Evolutionary conservation across 2,888 invertebrate genomes (phyloP).

Genomic region (Thumatha senex): DNA sequence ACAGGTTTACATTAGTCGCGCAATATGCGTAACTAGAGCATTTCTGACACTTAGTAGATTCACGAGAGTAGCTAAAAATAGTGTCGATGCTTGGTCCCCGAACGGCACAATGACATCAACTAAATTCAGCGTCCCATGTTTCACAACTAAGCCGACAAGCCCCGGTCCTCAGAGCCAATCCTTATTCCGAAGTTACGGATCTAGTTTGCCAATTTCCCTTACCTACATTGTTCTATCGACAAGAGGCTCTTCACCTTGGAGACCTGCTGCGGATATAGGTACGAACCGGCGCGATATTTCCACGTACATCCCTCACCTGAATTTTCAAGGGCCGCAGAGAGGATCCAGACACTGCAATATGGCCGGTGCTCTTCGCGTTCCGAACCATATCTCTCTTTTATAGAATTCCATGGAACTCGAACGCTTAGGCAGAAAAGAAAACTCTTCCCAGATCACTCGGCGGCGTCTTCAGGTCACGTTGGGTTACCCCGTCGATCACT

Average conservation of each 20-base stretch:
- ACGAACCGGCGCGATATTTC: conserved; percentile 74
- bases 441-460: conserved; percentile 70
- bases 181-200: conserved; percentile 87
- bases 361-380: conserved; percentile 60
- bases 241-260: conserved; percentile 88
- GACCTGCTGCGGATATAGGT: conserved; percentile 90
- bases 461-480: conserved; percentile 64
- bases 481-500: conserved; percentile 60
- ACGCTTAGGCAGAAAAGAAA: conserved; percentile 52
- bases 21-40: conserved; percentile 41
- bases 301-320: conserved; percentile 57
- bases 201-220: conserved; percentile 88
- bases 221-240: conserved; percentile 85
- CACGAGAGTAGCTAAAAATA: conserved; percentile 42
- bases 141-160: conserved; percentile 80
- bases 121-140: conserved; percentile 34
- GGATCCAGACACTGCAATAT: conserved; percentile 53
- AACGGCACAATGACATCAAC: conserved; percentile 22
- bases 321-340: conserved; percentile 62
- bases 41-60: conserved; percentile 43
- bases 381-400: conserved; percentile 80
- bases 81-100: conserved; percentile 51
- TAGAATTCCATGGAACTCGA: conserved; percentile 74
- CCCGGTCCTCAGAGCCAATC: conserved; percentile 89
- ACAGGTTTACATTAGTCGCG: conserved; percentile 35